Evolutionary conservation across 1,140 invertebrate genomes (phyloP), one percentile per base, ranked within the genome.

Genomic region (Bombus vancouverensis): DNA sequence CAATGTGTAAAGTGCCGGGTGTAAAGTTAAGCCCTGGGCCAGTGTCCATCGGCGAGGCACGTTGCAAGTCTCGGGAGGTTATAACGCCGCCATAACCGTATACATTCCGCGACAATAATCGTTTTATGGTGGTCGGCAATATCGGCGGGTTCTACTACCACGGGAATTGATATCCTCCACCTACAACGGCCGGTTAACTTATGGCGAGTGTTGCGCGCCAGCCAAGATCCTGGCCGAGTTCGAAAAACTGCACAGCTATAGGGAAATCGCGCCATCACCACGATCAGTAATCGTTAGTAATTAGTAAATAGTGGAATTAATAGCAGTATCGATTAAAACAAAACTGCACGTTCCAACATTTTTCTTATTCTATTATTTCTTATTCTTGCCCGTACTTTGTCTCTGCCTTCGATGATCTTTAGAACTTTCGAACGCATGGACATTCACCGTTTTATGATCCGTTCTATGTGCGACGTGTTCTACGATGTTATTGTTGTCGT

Each of bases 41-140:
- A 79, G 71, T 86, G 89, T 89, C 80, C 82, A 81, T 87, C 84
- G 85, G 82, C 47, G 86, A 83, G 81, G 77, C 83, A 66, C 75
- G 84, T 74, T 89, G 89, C 85, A 87, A 91, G 89, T 91, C 89
- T 89, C 81, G 86, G 83, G 82, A 92, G 92, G 92, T 93, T 93
- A 95, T 95, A 95, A 94, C 93, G 92, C 92, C 93, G 91, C 93
- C 90, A 94, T 95, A 95, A 95, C 94, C 93, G 93, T 95, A 95
- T 94, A 94, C 93, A 93, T 93, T 93, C 92, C 91, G 90, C 91
- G 94, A 94, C 94, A 94, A 95, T 95, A 95, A 94, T 95, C 93
- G 93, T 93, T 94, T 95, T 94, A 95, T 94, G 93, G 94, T 90
- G 88, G 88, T 88, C 89, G 90, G 87, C 87, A 91, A 92, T 93